Percentiles rank a stretch among this genome's conserved stretches.
Conservation (phyloP, 2,888 invertebrate genomes). For the Hyposoter dolosus region DNA sequence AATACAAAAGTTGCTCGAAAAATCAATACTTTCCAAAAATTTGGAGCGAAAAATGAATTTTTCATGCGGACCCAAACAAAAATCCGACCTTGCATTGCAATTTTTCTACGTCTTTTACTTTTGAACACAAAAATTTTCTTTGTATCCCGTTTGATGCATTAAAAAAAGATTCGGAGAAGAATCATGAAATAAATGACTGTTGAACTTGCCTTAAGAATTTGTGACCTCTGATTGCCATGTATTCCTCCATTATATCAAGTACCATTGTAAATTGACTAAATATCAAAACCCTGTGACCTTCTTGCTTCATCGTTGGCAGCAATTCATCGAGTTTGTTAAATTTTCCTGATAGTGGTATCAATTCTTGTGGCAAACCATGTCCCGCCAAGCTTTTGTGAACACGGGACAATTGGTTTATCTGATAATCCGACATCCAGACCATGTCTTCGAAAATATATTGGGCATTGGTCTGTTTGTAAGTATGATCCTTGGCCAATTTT, state of each 20-base stretch:
- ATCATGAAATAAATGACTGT: neutral
- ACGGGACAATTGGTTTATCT: constrained; percentile 92
- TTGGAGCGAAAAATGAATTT: neutral
- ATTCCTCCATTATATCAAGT: constrained; percentile 96
- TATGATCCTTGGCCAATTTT: constrained; percentile 88
- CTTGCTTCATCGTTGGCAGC: constrained; percentile 90
- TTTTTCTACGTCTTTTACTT: neutral
- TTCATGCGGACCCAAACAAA: neutral
- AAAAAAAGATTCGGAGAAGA: neutral
- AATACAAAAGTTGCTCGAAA: constrained; percentile 7
- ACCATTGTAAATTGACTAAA: constrained; percentile 99
- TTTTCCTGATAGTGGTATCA: constrained; percentile 95
- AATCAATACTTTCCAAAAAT: too few species aligned
- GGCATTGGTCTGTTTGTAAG: constrained; percentile 91
- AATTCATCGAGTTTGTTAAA: constrained; percentile 92
- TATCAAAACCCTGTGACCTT: constrained; percentile 93
- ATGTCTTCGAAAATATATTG: constrained; percentile 95
- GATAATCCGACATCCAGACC: constrained; percentile 95
- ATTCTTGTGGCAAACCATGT: constrained; percentile 88
- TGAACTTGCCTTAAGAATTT: constrained; percentile 87
- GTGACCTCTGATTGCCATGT: constrained; percentile 90
- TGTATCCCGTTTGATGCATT: neutral
- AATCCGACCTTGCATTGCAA: neutral
- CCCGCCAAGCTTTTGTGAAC: constrained; percentile 88
- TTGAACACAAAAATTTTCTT: neutral